Percentiles rank a stretch among this genome's conserved stretches.
phyloP scores from a whole-genome alignment of 1,140 invertebrate genomes.

The Matsumurasca onukii region DNA sequence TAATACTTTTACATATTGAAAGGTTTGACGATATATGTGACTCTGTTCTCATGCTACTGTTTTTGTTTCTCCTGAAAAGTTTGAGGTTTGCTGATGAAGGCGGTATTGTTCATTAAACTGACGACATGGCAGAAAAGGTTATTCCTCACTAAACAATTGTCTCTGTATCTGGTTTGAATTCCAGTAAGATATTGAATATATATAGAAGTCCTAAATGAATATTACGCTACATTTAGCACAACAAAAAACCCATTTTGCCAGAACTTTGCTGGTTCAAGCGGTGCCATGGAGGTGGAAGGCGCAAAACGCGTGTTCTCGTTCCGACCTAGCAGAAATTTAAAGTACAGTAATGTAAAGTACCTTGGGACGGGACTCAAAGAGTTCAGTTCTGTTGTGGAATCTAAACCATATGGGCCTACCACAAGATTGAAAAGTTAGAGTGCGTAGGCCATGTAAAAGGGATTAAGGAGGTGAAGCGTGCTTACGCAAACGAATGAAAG shows the following conservation, averaged over 20 bases:
- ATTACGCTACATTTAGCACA: not conserved
- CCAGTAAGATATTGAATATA: not conserved
- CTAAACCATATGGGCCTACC: not conserved
- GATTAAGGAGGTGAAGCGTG: not conserved
- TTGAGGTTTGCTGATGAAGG: too few species aligned
- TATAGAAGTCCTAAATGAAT: not conserved
- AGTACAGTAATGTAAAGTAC: too few species aligned
- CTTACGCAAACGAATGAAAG: not conserved
- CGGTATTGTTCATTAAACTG: too few species aligned
- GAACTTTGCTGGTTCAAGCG: not conserved
- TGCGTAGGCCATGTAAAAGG: slow-evolving; percentile 12
- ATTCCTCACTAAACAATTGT: slow-evolving; percentile 10
- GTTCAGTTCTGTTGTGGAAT: not conserved
- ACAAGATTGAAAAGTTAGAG: not conserved
- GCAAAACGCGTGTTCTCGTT: not conserved
- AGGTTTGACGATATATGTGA: too few species aligned
- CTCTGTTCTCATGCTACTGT: too few species aligned
- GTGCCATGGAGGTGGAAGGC: not conserved
- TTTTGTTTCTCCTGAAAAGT: too few species aligned
- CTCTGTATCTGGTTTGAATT: not conserved
- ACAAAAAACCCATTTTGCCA: not conserved
- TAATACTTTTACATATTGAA: too few species aligned
- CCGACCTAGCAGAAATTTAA: not conserved
- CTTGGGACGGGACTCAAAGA: not conserved
- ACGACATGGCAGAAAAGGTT: too few species aligned